These are phyloP conservation scores for Myotis pilosus DNA, from an alignment of 2,797 vertebrate species.

Conservation along the genomic window DNA sequence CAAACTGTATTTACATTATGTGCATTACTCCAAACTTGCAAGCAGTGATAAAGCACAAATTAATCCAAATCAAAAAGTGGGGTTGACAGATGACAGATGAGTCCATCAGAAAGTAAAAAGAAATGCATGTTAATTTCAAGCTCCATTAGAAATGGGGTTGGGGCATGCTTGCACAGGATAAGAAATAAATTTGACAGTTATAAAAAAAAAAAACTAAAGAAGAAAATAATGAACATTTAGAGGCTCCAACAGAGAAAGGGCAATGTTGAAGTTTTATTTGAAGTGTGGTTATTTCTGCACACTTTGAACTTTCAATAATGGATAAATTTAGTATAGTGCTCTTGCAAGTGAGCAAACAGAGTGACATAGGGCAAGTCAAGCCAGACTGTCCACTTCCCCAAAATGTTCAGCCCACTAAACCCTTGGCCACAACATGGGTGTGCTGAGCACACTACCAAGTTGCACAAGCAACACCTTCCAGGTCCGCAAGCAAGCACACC, in stretches of 20 bases:
- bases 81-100: slow-evolving; percentile 23
- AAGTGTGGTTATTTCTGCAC: slow-evolving; percentile 40
- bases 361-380: background rate
- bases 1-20: slow-evolving; percentile 45
- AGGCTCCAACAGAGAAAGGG: slow-evolving; percentile 26
- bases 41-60: slow-evolving; percentile 51
- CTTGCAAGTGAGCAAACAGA: slow-evolving; percentile 13
- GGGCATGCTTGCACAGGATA: background rate
- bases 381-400: background rate
- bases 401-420: background rate
- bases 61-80: slow-evolving; percentile 54
- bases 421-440: background rate
- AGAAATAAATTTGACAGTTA: slow-evolving; percentile 14
- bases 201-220: slow-evolving; percentile 24
- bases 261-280: slow-evolving; percentile 44
- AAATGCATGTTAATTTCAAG: slow-evolving; percentile 71
- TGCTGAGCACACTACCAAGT: background rate
- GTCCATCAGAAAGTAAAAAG: slow-evolving; percentile 60
- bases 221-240: slow-evolving; percentile 62
- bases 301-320: slow-evolving; percentile 50
- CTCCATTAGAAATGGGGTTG: slow-evolving; percentile 60
- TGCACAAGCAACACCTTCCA: background rate
- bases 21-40: slow-evolving; percentile 26
- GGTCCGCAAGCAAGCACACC: background rate
- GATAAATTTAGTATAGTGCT: slow-evolving; percentile 13